Conservation (phyloP, 2,113 vertebrate genomes). For the Cheirogaleus medius region DNA sequence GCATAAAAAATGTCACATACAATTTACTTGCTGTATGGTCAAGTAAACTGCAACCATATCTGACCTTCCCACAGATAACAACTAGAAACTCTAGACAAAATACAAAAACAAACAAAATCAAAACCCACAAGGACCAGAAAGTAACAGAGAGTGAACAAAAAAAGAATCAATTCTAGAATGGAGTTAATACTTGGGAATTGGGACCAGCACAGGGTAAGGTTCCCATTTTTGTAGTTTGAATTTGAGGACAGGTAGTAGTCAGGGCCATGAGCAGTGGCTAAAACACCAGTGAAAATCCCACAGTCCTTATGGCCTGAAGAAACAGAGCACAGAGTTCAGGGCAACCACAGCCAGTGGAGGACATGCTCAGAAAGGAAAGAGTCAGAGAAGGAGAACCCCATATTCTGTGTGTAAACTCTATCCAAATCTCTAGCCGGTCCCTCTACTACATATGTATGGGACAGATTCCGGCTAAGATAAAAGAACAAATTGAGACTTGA, state of each 20-base stretch:
- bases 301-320: neutral
- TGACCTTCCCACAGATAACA: neutral
- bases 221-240: constrained; percentile 1
- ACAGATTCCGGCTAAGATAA: neutral
- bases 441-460: neutral
- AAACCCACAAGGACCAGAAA: neutral
- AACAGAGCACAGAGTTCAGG: neutral
- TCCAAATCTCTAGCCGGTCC: neutral
- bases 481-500: neutral
- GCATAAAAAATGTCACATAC: neutral
- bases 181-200: neutral
- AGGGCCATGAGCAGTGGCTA: neutral
- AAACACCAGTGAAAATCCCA: neutral
- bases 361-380: neutral
- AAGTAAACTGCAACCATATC: neutral
- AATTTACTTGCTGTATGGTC: neutral
- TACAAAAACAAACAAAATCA: neutral
- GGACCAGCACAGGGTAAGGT: neutral
- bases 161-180: neutral
- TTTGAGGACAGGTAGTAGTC: neutral
- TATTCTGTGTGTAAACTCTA: neutral
- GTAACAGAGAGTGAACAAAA: neutral
- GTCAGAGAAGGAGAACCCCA: neutral
- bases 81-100: constrained; percentile 4
- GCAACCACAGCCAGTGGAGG: neutral